Percentiles rank a stretch among this genome's conserved stretches.
phyloP scores from a whole-genome alignment of 2,797 vertebrate species.

The Emydoidea blandingii region DNA sequence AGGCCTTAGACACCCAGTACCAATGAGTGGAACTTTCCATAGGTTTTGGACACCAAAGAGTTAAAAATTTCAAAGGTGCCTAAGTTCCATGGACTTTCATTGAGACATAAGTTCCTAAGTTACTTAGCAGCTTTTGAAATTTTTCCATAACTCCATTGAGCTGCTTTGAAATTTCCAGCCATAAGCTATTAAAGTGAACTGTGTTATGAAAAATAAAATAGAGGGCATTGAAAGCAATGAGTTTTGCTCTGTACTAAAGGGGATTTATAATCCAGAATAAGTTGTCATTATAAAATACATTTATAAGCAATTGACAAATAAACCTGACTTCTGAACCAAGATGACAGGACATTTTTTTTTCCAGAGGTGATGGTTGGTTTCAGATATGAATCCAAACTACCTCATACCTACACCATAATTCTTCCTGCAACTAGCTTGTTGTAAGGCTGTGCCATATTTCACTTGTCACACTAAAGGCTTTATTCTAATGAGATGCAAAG shows the following conservation, averaged over 20 bases:
- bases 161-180: not conserved
- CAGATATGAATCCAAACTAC: not conserved
- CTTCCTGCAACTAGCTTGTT: conserved; percentile 27
- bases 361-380: conserved; percentile 39
- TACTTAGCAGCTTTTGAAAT: conserved; percentile 12
- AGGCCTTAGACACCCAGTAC: not conserved
- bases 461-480: conserved; percentile 56
- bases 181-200: conserved; percentile 3
- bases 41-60: not conserved
- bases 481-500: conserved; percentile 64
- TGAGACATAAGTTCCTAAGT: not conserved
- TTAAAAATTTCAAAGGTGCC: not conserved
- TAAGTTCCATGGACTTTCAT: not conserved
- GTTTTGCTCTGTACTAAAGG: conserved; percentile 23
- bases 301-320: conserved; percentile 51
- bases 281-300: conserved; percentile 57
- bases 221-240: not conserved
- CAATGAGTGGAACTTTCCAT: not conserved
- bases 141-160: not conserved
- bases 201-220: not conserved
- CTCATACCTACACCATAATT: conserved; percentile 20
- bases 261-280: conserved; percentile 47
- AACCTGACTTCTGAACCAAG: conserved; percentile 26
- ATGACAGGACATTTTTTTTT: conserved; percentile 29
- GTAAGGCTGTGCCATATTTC: conserved; percentile 45